A percentile compares a stretch with the other conserved stretches of the same genome.
Evolutionary conservation across 2,113 vertebrate species (phyloP).

Genomic region (Tychaedon coryphoeus): DNA sequence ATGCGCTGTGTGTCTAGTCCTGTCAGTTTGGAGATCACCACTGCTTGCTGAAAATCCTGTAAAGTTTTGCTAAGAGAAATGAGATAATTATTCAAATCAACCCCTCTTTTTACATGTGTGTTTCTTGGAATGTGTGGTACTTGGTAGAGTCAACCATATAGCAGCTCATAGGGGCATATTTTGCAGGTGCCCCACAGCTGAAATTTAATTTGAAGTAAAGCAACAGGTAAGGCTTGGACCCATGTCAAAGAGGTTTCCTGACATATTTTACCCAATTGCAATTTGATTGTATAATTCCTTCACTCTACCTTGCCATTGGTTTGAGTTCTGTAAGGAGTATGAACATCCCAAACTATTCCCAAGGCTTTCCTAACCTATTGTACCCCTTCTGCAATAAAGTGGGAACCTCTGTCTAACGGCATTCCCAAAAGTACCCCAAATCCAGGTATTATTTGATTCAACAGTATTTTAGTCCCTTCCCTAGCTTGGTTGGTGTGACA

Average conservation of each 20-base stretch:
- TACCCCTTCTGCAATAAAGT: neutral
- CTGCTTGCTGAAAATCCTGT: neutral
- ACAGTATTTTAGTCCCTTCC: neutral
- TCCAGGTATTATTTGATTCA: neutral
- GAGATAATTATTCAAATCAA: neutral
- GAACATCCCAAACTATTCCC: neutral
- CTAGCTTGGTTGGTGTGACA: neutral
- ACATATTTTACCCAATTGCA: neutral
- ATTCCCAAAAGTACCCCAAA: neutral
- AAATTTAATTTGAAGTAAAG: neutral
- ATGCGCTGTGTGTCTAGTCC: neutral
- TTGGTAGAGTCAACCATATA: no score
- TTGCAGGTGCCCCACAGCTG: neutral
- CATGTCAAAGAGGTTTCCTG: neutral
- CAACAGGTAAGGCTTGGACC: neutral
- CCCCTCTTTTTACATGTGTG: neutral
- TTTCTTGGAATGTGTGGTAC: neutral
- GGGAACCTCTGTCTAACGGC: neutral
- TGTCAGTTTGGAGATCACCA: fast-evolving
- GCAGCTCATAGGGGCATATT: neutral
- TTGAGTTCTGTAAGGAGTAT: neutral
- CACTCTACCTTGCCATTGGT: neutral
- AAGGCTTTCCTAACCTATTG: neutral
- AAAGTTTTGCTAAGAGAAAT: neutral
- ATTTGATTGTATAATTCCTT: neutral